Evolutionary conservation across 2,797 vertebrate species (phyloP), one percentile per base, ranked within the genome.

Genomic region (Vespertilio murinus): DNA sequence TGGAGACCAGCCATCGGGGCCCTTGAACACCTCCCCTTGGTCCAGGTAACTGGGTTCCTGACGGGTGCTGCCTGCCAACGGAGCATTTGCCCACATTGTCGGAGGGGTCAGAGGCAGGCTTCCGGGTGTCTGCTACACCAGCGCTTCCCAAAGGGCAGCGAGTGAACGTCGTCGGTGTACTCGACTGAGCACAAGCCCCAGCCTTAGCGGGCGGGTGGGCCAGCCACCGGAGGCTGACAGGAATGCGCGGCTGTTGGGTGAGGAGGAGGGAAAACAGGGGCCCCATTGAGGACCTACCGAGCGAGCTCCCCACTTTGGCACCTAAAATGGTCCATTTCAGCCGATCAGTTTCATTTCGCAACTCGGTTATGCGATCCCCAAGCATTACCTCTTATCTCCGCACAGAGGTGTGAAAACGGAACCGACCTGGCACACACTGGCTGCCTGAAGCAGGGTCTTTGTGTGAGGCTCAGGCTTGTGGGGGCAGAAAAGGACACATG

Each of bases 341-440:
- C 88, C 82, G 91, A 92, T 96, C 71, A 6, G 88, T 40, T 90
- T 90, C 78, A 86, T 97, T 97, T 97, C 84, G 70, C 94, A 97
- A 97, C 59, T 73, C 10, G 70, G 96, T 96, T 97, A 97, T 94
- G 74, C 82, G 96, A 97, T 83, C 86, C 90, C 78, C 61, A 71
- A 88, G 87, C 59, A 40, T 86, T 93, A 80, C 84, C 86, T 95
- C 95, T 97, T 97, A 97, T 97, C 97, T 97, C 65, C 65, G 28
- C 64, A 73, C 12, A 92, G 95, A 96, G 95, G 96, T 94, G 91
- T 95, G 96, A 95, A 96, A 97, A 94, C 73, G 95, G 94, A 94
- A 70, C 35, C 0, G 0, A 40, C 80, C 73, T 94, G 95, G 95
- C 91, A 94, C 35, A 33, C 64, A 7, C 83, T 18, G 49, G 73